Conservation (phyloP, 2,888 invertebrate genomes). For the Gastrophysa polygoni region DNA sequence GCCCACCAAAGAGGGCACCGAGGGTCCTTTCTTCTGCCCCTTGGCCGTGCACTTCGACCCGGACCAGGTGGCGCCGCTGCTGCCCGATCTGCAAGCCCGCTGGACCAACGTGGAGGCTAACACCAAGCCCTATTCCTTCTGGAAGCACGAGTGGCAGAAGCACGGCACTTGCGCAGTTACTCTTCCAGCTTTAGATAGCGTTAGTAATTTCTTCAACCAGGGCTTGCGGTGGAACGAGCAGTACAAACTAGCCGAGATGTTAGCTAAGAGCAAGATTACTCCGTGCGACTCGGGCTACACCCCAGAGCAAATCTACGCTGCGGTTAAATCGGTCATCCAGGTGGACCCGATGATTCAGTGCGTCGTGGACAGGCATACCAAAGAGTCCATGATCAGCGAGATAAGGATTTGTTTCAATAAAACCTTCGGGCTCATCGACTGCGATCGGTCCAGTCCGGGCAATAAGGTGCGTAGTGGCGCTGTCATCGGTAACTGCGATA, state of each 20-base stretch:
- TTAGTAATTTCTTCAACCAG: conserved; percentile 69
- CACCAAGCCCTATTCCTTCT: conserved; percentile 63
- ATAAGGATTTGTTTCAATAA: conserved; percentile 78
- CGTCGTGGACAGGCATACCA: conserved; percentile 63
- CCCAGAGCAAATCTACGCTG: conserved; percentile 60
- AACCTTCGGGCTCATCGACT: conserved; percentile 66
- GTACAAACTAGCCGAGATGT: conserved; percentile 67
- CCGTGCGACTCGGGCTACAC: conserved; percentile 62
- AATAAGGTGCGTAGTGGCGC: conserved; percentile 49
- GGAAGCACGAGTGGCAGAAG: conserved; percentile 84
- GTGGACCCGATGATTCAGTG: conserved; percentile 71
- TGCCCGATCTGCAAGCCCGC: conserved; percentile 52
- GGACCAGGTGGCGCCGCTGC: conserved; percentile 64
- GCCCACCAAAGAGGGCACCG: conserved; percentile 71
- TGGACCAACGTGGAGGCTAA: conserved; percentile 77
- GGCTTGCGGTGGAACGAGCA: conserved; percentile 65
- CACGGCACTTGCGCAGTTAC: conserved; percentile 80
- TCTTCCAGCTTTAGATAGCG: conserved; percentile 64
- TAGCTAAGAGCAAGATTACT: conserved; percentile 63
- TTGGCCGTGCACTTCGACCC: conserved; percentile 70
- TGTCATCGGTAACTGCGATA: conserved; percentile 67
- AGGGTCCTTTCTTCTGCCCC: conserved; percentile 77
- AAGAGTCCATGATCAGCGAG: conserved; percentile 69
- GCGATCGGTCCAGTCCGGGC: conserved; percentile 62
- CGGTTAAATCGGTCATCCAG: conserved; percentile 62